These are phyloP conservation scores for Phasianus colchicus DNA, from an alignment of 2,113 vertebrate genomes.

Conservation along the genomic window DNA sequence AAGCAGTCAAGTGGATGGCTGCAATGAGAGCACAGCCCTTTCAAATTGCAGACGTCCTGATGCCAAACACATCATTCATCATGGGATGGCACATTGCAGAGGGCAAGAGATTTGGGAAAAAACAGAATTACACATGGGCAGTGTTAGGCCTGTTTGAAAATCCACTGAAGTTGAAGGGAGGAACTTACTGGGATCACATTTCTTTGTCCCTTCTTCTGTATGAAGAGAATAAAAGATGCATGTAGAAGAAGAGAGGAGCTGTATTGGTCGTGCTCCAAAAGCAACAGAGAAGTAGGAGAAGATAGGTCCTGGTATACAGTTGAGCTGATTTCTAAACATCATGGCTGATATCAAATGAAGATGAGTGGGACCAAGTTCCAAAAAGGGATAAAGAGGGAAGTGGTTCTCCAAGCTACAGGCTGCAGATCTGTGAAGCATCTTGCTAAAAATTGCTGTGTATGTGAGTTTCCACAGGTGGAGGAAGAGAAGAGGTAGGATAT, in stretches of 20 bases:
- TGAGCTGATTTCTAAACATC: not conserved
- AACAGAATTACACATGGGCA: not conserved
- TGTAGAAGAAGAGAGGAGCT: not conserved
- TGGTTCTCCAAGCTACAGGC: not conserved
- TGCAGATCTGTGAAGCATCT: not conserved
- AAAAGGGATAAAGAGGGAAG: not conserved
- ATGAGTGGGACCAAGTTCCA: not conserved
- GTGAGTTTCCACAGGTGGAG: not conserved
- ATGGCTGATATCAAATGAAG: not conserved
- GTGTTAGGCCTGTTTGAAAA: not conserved
- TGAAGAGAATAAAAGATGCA: not conserved
- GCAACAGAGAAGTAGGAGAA: not conserved
- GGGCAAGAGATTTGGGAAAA: not conserved
- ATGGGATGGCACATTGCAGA: not conserved
- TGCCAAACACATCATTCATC: not conserved
- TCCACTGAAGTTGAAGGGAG: not conserved
- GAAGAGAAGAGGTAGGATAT: not conserved
- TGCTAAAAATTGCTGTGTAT: not conserved
- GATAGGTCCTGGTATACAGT: not conserved
- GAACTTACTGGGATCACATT: not conserved
- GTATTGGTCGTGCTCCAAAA: not conserved
- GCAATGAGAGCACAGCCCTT: not conserved
- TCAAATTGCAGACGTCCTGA: not conserved
- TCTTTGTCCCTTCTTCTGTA: not conserved
- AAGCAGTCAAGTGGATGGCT: rapidly evolving